Base-by-base conservation (phyloP, 2,888 invertebrate genomes). In the Silvanus unidentatus region DNA sequence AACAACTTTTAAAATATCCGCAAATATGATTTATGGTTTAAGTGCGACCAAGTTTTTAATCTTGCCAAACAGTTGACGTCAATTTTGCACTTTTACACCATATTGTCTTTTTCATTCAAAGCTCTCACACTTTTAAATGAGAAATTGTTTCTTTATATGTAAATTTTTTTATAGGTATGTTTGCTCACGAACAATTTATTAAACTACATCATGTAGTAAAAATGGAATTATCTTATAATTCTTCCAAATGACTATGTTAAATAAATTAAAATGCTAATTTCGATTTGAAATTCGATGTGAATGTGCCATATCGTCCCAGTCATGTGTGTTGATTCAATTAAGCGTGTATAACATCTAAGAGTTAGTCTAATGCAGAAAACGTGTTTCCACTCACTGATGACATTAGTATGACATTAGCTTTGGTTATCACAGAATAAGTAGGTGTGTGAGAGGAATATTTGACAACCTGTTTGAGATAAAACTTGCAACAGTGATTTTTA, bases 1-100 rank as follows among this genome's bases (percentile, higher is more conserved):
- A 57, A 57, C 49, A 57, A 56, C 49, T 59, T 55, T 51, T 49
- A 48, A 59, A 57, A 53, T 53, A 52, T 54, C 55, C 47, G 39
- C 48, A 36, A n/a, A 43, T 48, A 46, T 59, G 57, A 59, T 59
- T 59, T 57, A 59, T 56, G 55, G 51, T 45, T 40, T 10, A 45
- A 51, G 47, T 47, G 44, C 46, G 42, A 42, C 47, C 45, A 55
- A 57, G 55, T 55, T 57, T 59, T 57, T 57, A 55, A 57, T 55
- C 55, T n/a, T n/a, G n/a, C 50, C 48, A 34, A 47, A 43, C 48
- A 48, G 53, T 54, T 52, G 54, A 51, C 50, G 49, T 40, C 42
- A 43, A 39, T 44, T 48, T 37, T 34, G 29, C 45, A 46, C 42
- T 45, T 41, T 22, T 22, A 22, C 22, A 22, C 22, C 22, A 22